Base-by-base conservation (phyloP, 2,113 vertebrate genomes). In the Anas platyrhynchos region DNA sequence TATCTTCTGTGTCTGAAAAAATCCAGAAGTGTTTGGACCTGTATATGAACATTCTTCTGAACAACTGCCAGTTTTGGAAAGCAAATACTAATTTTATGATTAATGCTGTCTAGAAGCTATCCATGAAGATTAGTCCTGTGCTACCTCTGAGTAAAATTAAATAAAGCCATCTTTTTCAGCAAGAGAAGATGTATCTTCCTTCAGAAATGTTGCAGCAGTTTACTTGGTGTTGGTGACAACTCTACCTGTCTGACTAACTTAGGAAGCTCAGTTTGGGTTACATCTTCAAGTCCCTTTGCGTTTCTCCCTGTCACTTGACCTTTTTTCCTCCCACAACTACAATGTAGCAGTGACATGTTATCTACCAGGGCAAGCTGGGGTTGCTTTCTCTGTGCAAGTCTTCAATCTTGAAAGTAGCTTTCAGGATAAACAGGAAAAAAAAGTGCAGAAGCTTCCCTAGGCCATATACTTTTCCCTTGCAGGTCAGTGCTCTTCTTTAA, bases 81-180 rank as follows among this genome's bases (percentile, higher is more conserved):
- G 79, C 38, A 79, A 72, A 83, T 67, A 17, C 22, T 73, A 11
- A 46, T 71, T 83, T 86, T 44, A 32, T 26, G 22, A 73, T 74
- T 25, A 55, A 26, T 55, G 67, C 68, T 94, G 38, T 62, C 29
- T 80, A 68, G 31, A 81, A 77, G 34, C 34, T 74, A 23, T 41
- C 87, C 89, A 52, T 90, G 85, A 82, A 96, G 59, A 71, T 91
- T 59, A 88, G 59, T 77, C 79, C 75, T 94, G 67, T 83, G 65
- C 88, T 93, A 83, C 88, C 91, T 96, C 94, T 83, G 69, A 93
- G 76, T 65, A 81, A 78, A 61, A 81, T 46, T 88, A 72, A 96
- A 94, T 96, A 96, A 95, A 97, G 16, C 26, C 11, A 31, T 88
- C 93, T 80, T 86, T 92, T 86, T 77, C 32, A 83, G 48, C 32